Conservation (phyloP, 1,140 invertebrate species). For the Caenorhabditis remanei region DNA sequence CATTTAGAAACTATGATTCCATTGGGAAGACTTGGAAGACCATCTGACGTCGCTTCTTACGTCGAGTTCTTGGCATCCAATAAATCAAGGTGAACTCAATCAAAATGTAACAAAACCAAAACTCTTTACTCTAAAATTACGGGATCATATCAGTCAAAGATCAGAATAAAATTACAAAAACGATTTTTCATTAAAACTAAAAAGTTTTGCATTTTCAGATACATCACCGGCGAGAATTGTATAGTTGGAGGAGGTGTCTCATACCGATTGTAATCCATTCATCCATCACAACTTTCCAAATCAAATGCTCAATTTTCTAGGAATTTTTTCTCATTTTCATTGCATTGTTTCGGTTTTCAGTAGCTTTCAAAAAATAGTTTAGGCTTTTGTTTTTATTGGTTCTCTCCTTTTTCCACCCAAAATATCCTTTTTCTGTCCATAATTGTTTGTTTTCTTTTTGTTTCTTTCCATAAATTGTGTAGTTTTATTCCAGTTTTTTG, state of each 20-base stretch:
- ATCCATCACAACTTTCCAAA: too few species aligned
- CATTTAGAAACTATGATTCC: slow-evolving; percentile 57
- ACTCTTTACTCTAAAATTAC: background rate
- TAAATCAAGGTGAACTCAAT: background rate
- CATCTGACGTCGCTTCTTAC: slow-evolving; percentile 43
- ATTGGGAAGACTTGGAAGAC: slow-evolving; percentile 57
- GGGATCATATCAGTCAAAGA: too few species aligned
- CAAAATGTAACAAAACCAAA: background rate
- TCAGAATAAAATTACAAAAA: too few species aligned
- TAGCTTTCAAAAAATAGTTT: too few species aligned
- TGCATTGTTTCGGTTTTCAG: too few species aligned
- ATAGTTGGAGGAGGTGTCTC: slow-evolving; percentile 60
- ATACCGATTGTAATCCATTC: slow-evolving; percentile 38
- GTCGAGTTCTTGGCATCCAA: slow-evolving; percentile 58
- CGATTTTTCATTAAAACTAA: too few species aligned
- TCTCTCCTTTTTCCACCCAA: background rate
- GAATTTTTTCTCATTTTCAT: background rate
- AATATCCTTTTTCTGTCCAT: slow-evolving; percentile 37
- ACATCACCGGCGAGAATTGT: slow-evolving; percentile 58
- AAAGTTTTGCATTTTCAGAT: slow-evolving; percentile 28
- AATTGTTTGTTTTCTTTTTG: slow-evolving; percentile 10
- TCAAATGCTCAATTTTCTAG: background rate
- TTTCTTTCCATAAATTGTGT: background rate
- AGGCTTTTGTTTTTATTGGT: background rate
- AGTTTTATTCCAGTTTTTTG: background rate